Evolutionary conservation across 2,888 invertebrate species (phyloP), one percentile per base, ranked within the genome.

Genomic region (Lepidonotus clava): DNA sequence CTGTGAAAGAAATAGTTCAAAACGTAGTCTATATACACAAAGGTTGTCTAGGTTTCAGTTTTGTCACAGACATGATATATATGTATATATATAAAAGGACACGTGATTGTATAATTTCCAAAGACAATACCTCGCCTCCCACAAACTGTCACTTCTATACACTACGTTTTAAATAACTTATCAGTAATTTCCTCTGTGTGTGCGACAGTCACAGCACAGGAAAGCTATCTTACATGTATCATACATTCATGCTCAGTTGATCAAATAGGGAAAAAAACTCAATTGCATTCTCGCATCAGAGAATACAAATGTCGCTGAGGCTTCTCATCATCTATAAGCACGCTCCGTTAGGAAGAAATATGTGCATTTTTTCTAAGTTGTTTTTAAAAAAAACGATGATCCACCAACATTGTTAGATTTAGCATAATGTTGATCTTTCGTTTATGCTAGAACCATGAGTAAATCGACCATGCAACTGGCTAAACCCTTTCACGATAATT

Each of bases 1-100:
- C 80, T 80, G 41, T 46, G 80, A 80, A 80, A 41, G 80, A 80
- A 80, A 80, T 51, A 51, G 32, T 80, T 80, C 80, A 80, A 80
- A 80, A 51, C 32, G 41, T 38, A 40, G 76, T 80, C 41, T 80
- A 51, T 80, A 80, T 51, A 80, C 80, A 80, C 8, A 80, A 32
- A 80, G 46, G 41, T 46, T 80, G 41, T 41, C 24, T 2, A 46
- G 51, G 80, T n/a, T 71, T 34, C 80, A 28, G 41, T 80, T 36
- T 38, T 32, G 46, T 80, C 41, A 46, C 80, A 80, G 80, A 80
- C 46, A 32, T 51, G 46, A 80, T 46, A 80, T 71, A 38, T 38
- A 71, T 34, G 71, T 11, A n/a, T 71, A 71, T 71, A 71, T 80
- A 32, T 80, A 80, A 46, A 76, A 80, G 51, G 80, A 80, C 80